phyloP scores from a whole-genome alignment of 2,888 invertebrate genomes.

The Microplitis manilae region DNA sequence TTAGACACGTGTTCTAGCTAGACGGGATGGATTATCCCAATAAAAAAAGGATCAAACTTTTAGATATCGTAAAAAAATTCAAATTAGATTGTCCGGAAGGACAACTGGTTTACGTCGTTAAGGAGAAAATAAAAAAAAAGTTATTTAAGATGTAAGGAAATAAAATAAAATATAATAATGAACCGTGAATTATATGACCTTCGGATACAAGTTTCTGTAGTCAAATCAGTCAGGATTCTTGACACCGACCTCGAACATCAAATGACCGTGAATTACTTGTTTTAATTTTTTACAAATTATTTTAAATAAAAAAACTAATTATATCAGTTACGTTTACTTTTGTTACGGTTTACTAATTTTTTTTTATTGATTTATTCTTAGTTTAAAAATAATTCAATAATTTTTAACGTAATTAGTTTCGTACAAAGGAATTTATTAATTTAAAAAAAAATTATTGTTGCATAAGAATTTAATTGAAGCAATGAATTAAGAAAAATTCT shows the following conservation, averaged over 20 bases:
- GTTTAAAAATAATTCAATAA: background rate
- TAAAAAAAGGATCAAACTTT: background rate
- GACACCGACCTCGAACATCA: slow-evolving; percentile 24
- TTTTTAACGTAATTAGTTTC: background rate
- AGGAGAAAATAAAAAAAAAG: background rate
- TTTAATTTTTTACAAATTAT: background rate
- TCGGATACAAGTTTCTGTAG: slow-evolving; percentile 29
- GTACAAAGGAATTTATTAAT: background rate
- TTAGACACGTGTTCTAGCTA: background rate
- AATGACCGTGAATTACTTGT: slow-evolving; percentile 25
- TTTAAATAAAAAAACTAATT: background rate
- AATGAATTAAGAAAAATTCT: background rate
- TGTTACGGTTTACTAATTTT: background rate
- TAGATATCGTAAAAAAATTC: background rate
- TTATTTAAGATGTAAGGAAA: background rate
- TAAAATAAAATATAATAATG: background rate
- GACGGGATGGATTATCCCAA: background rate
- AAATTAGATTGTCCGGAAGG: slow-evolving; percentile 3
- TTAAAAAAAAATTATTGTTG: background rate
- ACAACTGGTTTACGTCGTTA: slow-evolving; percentile 8
- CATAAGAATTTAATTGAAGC: background rate
- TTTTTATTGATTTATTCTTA: background rate
- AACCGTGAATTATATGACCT: slow-evolving; percentile 15
- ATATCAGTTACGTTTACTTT: background rate
- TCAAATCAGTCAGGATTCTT: slow-evolving; percentile 9